phyloP scores from a whole-genome alignment of 2,797 vertebrate species.

The Amblyopsis hoosieri region DNA sequence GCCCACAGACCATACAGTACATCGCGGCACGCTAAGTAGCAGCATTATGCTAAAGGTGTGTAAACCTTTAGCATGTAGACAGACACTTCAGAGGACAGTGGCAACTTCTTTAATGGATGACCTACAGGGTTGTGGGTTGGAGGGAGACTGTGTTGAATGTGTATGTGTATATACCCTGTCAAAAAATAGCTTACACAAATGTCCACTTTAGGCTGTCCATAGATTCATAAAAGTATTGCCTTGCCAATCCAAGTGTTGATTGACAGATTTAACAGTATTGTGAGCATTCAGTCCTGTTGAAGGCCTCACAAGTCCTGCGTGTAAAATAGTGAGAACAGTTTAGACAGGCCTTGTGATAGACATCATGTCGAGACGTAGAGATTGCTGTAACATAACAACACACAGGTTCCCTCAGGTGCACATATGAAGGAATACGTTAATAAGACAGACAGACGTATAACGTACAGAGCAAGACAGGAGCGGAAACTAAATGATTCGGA shows the following conservation, averaged over 20 bases:
- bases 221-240: background rate
- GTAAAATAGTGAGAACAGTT: background rate
- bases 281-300: background rate
- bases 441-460: background rate
- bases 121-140: too few species aligned
- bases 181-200: too few species aligned
- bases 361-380: background rate
- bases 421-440: background rate
- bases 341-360: background rate
- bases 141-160: too few species aligned
- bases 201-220: too few species aligned
- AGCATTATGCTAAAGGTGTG: conserved; percentile 10
- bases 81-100: too few species aligned
- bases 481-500: conserved; percentile 32
- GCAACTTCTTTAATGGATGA: too few species aligned
- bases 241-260: background rate
- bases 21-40: conserved; percentile 3
- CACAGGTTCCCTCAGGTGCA: background rate
- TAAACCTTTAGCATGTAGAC: background rate
- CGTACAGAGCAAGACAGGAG: conserved; percentile 10
- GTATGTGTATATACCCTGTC: too few species aligned
- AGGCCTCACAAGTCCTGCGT: background rate
- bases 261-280: background rate
- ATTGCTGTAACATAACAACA: background rate
- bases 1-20: conserved; percentile 12